These are phyloP conservation scores for Cariama cristata DNA, from an alignment of 2,113 vertebrate genomes.

Conservation along the genomic window DNA sequence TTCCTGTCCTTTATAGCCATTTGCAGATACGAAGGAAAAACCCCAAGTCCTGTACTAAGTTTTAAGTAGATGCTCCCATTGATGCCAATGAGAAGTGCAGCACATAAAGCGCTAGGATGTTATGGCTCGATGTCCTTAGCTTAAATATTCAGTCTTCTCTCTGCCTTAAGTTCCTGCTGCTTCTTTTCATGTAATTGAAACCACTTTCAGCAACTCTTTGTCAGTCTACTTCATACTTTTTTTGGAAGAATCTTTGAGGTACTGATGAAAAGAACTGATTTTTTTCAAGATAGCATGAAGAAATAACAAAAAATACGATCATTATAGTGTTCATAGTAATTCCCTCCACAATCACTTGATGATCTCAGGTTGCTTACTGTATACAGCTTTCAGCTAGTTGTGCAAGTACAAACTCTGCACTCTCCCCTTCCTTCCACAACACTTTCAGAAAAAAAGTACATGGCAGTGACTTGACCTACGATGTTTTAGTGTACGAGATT, in stretches of 20 bases:
- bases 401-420: background rate
- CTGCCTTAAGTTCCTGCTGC: background rate
- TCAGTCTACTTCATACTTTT: background rate
- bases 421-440: background rate
- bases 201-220: background rate
- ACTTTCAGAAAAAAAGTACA: background rate
- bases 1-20: background rate
- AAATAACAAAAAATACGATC: background rate
- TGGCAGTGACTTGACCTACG: background rate
- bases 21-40: background rate
- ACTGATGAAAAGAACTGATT: background rate
- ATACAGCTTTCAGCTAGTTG: background rate
- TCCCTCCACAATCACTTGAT: background rate
- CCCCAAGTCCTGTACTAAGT: background rate
- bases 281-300: background rate
- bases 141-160: conserved; percentile 16
- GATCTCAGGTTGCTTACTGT: background rate
- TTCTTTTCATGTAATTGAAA: background rate
- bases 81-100: background rate
- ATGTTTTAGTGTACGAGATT: background rate
- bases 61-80: background rate
- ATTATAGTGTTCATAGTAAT: background rate
- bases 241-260: background rate
- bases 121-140: background rate
- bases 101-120: background rate